Evolutionary conservation across 2,113 vertebrate genomes (phyloP).

Genomic region (Gallinago undulata): DNA sequence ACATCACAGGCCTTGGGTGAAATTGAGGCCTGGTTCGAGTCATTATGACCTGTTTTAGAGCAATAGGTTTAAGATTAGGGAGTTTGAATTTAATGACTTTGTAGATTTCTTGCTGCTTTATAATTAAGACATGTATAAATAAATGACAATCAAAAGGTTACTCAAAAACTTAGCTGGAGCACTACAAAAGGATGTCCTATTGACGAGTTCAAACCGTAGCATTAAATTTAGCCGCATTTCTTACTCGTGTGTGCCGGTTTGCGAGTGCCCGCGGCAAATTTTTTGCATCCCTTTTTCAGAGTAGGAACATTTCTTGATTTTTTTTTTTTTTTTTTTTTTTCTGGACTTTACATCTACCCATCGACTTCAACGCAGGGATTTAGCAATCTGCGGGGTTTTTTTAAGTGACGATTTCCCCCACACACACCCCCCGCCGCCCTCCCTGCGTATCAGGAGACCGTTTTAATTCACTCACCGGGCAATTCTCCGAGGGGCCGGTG

Average conservation of each 20-base stretch:
- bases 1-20: not conserved
- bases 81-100: not conserved
- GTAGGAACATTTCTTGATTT: slow-evolving; percentile 4
- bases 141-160: not conserved
- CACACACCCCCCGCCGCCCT: not conserved
- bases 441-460: slow-evolving; percentile 70
- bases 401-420: slow-evolving; percentile 58
- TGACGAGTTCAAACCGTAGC: not conserved
- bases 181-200: not conserved
- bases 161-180: not conserved
- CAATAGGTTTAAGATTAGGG: not conserved
- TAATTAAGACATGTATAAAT: not conserved
- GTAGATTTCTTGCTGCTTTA: not conserved
- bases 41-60: not conserved
- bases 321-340: slow-evolving; percentile 19
- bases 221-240: not conserved
- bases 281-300: slow-evolving; percentile 24
- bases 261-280: not conserved
- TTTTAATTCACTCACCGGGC: slow-evolving; percentile 83
- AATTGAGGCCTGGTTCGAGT: not conserved
- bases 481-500: slow-evolving; percentile 73
- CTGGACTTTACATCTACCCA: not conserved
- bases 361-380: slow-evolving; percentile 35
- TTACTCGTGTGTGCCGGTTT: not conserved
- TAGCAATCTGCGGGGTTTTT: slow-evolving; percentile 53